Base-by-base conservation (phyloP, 2,113 vertebrate species). In the Atherinomorus stipes region DNA sequence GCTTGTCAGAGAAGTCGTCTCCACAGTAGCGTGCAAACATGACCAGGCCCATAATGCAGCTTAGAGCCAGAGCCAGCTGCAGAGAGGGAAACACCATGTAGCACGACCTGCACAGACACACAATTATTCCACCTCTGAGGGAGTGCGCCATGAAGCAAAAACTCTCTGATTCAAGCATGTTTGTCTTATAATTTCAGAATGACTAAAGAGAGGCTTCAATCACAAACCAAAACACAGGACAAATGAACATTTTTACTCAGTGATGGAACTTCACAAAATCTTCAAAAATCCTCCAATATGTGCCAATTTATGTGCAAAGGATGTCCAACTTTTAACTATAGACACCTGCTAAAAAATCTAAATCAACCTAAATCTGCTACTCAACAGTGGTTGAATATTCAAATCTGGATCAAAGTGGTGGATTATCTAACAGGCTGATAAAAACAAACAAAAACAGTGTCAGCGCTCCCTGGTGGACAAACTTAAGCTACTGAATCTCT, bases 61-160 rank as follows among this genome's bases (percentile, higher is more conserved):
- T 95, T 52, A 98, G 91, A 63, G 94, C 91, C 11, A 98, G 94
- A 11, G 91, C 85, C 15, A 98, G 23, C 90, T 98, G 97, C 93
- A 98, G 95, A 78, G 95, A 96, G 22, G 97, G 97, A 81, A 98
- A 97, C 64, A 96, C 97, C 12, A 95, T 95, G 18, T 98, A 99
- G 90, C 96, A 97, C 50, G 97, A 98, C 84, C 97, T 98, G 92
- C 37, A 52, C 31, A 21, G 50, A 51, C 7, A 45, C 13, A 45
- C 22, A 15, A 56, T 7, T 34, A 9, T 34, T 6, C 31, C 1
- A 34, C 31, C 7, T 34, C 31, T 34, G 31, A 34, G 5, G 31
- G 31, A 34, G 31, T 34, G 42, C 12, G 16, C 5, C 12, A 18
- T 44, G 42, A 44, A 16, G 16, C 6, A 44, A 2, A 6, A 47